Percentiles rank a stretch among this genome's conserved stretches.
phyloP scores from a whole-genome alignment of 2,797 vertebrate species.

The Prunella strophiata region DNA sequence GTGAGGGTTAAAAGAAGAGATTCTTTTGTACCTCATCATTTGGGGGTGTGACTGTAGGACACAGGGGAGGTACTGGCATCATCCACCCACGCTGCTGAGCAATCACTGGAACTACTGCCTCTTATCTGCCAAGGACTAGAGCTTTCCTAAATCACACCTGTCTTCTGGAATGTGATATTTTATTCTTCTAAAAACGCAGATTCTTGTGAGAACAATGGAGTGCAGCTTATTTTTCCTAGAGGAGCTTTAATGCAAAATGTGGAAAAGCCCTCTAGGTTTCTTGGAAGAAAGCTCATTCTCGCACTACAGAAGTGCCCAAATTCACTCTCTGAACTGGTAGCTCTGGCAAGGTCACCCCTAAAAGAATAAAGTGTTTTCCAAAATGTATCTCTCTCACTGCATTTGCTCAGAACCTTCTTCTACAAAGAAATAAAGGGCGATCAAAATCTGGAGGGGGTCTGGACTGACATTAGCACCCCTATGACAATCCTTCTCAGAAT shows the following conservation, averaged over 20 bases:
- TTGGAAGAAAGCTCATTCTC: not conserved
- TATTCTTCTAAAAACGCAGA: not conserved
- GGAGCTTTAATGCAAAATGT: not conserved
- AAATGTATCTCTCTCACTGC: not conserved
- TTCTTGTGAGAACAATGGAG: not conserved
- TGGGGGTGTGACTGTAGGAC: not conserved
- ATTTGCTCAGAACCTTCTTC: not conserved
- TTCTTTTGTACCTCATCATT: not conserved
- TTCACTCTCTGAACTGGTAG: not conserved
- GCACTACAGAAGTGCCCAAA: not conserved
- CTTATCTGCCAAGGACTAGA: not conserved
- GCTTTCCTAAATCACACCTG: slow-evolving; percentile 24
- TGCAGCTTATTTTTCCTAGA: not conserved
- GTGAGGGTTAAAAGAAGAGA: not conserved
- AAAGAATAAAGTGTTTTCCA: not conserved
- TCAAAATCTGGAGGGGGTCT: not conserved
- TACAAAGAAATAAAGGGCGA: not conserved
- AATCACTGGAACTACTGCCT: not conserved
- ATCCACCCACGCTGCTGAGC: not conserved
- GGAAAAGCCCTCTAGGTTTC: not conserved
- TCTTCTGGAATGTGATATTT: slow-evolving; percentile 1
- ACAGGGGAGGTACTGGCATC: not conserved
- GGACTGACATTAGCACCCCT: not conserved
- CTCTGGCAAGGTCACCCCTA: not conserved
- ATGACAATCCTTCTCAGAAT: not conserved